A percentile compares a stretch with the other conserved stretches of the same genome.
Evolutionary conservation across 2,797 vertebrate genomes (phyloP).

Genomic region (Falco biarmicus): DNA sequence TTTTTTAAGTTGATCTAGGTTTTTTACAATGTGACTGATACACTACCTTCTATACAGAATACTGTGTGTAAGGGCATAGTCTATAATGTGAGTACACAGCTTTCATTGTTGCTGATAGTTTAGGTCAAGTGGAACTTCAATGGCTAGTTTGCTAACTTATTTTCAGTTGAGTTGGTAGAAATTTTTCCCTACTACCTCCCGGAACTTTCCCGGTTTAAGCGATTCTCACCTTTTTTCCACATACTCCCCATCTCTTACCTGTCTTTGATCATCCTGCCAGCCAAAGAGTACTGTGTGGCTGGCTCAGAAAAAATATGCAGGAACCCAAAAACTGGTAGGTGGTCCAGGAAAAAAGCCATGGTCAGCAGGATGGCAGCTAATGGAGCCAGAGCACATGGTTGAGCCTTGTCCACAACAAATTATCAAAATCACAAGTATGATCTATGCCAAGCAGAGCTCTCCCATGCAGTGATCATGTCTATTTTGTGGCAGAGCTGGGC

Average conservation of each 20-base stretch:
- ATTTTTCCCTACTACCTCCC: neutral
- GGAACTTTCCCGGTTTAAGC: neutral
- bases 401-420: neutral
- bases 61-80: slow-evolving; percentile 70
- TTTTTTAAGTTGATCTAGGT: slow-evolving; percentile 98
- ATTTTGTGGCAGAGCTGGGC: neutral
- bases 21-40: slow-evolving; percentile 92
- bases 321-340: neutral
- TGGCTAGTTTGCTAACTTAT: slow-evolving; percentile 54
- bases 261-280: neutral
- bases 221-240: neutral
- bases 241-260: neutral
- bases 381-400: accelerated
- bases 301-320: neutral
- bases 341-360: neutral
- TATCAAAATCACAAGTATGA: neutral
- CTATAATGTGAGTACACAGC: slow-evolving; percentile 67
- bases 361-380: neutral
- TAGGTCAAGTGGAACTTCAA: slow-evolving; percentile 67
- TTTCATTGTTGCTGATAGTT: slow-evolving; percentile 71
- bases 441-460: neutral
- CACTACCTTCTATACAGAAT: slow-evolving; percentile 78
- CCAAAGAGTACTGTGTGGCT: neutral
- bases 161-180: slow-evolving; percentile 37
- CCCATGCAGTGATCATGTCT: accelerated